These are phyloP conservation scores for Acyrthosiphon pisum DNA, from an alignment of 1,140 invertebrate genomes.

Conservation along the genomic window DNA sequence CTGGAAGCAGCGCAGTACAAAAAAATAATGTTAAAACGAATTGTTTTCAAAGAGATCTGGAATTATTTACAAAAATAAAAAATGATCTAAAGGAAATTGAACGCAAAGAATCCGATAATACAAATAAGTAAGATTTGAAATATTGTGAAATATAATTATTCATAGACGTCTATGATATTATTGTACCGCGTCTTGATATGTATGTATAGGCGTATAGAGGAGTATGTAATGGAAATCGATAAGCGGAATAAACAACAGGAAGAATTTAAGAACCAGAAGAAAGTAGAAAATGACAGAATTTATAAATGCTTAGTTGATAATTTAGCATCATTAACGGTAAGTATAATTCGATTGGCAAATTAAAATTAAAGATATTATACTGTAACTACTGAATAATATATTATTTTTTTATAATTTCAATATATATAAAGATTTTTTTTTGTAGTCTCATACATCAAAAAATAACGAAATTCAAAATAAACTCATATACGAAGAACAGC, in stretches of 20 bases:
- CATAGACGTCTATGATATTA: no score
- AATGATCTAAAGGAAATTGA: not conserved
- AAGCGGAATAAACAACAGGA: not conserved
- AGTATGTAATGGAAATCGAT: not conserved
- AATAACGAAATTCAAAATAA: not conserved
- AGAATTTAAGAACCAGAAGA: not conserved
- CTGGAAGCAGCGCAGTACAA: not conserved
- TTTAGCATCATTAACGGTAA: constrained; percentile 8
- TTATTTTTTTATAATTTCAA: not conserved
- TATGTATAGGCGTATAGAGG: not conserved
- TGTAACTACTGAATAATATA: not conserved
- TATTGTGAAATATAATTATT: no score
- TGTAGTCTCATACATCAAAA: not conserved
- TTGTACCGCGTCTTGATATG: not conserved
- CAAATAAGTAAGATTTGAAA: not conserved
- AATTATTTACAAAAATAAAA: not conserved
- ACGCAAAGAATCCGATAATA: not conserved
- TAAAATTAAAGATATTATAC: not conserved
- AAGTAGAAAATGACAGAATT: not conserved
- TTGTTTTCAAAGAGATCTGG: not conserved
- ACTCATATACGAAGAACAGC: not conserved
- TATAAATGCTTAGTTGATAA: constrained; percentile 15
- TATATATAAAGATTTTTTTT: not conserved
- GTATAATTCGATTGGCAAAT: not conserved
- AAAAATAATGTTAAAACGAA: not conserved